Percentiles rank a stretch among this genome's conserved stretches.
phyloP scores from a whole-genome alignment of 2,797 vertebrate species.

The Pantherophis alleghaniensis region DNA sequence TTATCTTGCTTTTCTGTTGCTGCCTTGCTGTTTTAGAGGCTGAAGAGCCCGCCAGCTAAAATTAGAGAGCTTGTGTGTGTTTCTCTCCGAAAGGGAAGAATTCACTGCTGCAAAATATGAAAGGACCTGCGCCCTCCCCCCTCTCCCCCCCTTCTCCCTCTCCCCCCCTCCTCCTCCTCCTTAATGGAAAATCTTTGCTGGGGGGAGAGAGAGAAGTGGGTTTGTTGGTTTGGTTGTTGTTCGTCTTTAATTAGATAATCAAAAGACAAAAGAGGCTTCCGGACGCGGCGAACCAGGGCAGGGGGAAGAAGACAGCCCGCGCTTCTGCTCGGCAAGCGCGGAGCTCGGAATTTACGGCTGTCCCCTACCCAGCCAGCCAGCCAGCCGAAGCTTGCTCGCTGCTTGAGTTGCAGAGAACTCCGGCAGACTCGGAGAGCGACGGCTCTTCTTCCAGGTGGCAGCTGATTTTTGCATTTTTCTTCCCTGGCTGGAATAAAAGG shows the following conservation, averaged over 20 bases:
- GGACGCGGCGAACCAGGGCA: constrained; percentile 28
- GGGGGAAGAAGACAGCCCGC: background rate
- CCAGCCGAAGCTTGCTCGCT: too few species aligned
- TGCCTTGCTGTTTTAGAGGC: constrained; percentile 60
- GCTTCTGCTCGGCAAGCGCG: background rate
- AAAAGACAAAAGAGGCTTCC: constrained; percentile 23
- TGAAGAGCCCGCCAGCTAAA: constrained; percentile 64
- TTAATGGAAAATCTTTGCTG: background rate
- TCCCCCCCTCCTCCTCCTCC: fast-evolving
- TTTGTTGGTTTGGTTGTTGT: background rate
- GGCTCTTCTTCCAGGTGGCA: background rate
- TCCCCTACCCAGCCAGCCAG: too few species aligned
- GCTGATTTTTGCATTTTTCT: background rate
- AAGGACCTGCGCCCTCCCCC: constrained; percentile 49
- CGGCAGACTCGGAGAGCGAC: background rate
- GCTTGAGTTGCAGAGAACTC: background rate
- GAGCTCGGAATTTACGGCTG: background rate
- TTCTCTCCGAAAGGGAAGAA: background rate
- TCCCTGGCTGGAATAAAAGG: background rate
- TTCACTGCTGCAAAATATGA: constrained; percentile 71
- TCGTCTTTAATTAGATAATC: constrained; percentile 28
- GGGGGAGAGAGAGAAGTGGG: background rate
- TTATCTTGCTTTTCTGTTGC: constrained; percentile 51
- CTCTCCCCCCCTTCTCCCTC: too few species aligned
- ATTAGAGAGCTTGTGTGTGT: background rate